Conservation (phyloP, 2,888 invertebrate species). For the Athalia rosae region DNA sequence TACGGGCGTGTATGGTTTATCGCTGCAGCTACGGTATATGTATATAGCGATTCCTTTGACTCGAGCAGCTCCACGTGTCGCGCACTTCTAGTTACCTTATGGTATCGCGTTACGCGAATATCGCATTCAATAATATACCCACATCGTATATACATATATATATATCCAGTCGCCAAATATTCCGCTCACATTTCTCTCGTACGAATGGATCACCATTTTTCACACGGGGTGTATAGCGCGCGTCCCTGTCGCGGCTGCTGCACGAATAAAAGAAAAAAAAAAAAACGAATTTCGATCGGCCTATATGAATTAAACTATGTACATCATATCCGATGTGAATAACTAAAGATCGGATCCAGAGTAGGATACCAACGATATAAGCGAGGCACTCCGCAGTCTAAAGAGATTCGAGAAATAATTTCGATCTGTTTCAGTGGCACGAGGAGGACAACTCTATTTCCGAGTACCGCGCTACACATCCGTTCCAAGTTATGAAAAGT, state of each 20-base stretch:
- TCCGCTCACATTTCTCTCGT: not conserved
- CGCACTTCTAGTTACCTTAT: conserved; percentile 12
- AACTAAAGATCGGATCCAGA: no score
- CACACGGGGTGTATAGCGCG: no score
- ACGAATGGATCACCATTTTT: no score
- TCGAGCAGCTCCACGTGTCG: not conserved
- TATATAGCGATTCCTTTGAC: conserved; percentile 23
- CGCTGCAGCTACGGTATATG: not conserved
- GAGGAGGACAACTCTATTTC: conserved; percentile 21
- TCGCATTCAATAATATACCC: not conserved
- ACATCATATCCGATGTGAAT: not conserved
- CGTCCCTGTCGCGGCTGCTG: no score
- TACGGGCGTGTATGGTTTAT: conserved; percentile 28
- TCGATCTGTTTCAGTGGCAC: not conserved
- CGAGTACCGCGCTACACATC: not conserved
- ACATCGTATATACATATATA: not conserved
- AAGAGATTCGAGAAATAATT: conserved; percentile 3
- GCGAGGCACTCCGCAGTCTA: not conserved
- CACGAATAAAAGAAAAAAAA: not conserved
- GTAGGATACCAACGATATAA: not conserved
- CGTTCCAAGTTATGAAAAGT: not conserved
- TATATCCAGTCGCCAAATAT: not conserved
- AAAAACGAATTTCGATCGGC: not conserved
- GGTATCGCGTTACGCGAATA: conserved; percentile 4
- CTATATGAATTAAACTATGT: not conserved